These are phyloP conservation scores for Prorops nasuta DNA, from an alignment of 1,140 invertebrate genomes.

Conservation along the genomic window DNA sequence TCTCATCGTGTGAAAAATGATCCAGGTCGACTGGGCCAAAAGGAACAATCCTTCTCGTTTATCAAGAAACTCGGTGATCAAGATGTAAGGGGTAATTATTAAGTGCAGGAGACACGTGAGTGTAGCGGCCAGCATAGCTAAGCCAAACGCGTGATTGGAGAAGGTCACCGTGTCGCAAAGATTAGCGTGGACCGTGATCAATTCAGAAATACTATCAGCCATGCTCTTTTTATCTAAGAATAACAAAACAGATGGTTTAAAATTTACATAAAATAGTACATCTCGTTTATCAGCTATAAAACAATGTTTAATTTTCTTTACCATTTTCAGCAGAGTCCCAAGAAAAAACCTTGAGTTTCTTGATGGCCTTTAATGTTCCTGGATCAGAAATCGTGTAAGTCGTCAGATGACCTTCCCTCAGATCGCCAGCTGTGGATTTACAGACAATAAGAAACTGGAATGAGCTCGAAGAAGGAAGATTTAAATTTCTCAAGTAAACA, in stretches of 20 bases:
- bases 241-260: no score
- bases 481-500: no score
- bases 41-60: constrained; percentile 48
- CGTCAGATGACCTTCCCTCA: constrained; percentile 23
- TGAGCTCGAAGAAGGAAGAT: no score
- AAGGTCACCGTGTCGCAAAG: constrained; percentile 41
- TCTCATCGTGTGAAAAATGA: constrained; percentile 61
- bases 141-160: constrained; percentile 57
- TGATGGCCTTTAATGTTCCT: constrained; percentile 20
- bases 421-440: constrained; percentile 8
- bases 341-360: constrained; percentile 25
- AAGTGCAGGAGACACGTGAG: constrained; percentile 69
- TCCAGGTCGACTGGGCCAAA: constrained; percentile 64
- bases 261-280: constrained; percentile 1
- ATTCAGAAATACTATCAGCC: constrained; percentile 30
- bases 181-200: constrained; percentile 42
- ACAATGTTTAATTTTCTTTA: constrained; percentile 14
- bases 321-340: constrained; percentile 31
- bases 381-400: constrained; percentile 23
- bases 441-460: no score
- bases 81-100: constrained; percentile 71
- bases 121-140: constrained; percentile 62
- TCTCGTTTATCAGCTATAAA: constrained; percentile 1
- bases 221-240: constrained; percentile 29
- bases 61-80: constrained; percentile 63